These are phyloP conservation scores for Mohoua ochrocephala DNA, from an alignment of 2,113 vertebrate genomes.

Conservation along the genomic window DNA sequence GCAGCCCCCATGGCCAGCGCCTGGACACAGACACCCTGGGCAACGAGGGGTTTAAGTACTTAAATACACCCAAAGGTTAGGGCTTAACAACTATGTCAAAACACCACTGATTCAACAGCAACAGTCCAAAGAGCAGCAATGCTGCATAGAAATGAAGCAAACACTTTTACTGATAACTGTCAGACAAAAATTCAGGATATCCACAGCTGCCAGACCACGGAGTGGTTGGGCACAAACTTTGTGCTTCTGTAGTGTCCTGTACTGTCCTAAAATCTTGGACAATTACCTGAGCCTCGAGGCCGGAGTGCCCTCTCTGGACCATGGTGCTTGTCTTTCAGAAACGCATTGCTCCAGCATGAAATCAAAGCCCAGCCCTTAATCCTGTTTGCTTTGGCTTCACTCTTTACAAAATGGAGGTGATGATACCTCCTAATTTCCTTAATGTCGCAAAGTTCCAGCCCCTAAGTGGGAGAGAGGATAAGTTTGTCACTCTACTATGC, in stretches of 20 bases:
- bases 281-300: not conserved
- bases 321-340: not conserved
- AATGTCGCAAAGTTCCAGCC: not conserved
- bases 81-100: not conserved
- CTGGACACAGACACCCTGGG: rapidly evolving
- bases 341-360: not conserved
- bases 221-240: not conserved
- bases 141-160: rapidly evolving
- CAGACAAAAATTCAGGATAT: not conserved
- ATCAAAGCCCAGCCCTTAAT: not conserved
- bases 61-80: not conserved
- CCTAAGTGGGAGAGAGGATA: not conserved
- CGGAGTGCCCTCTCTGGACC: not conserved
- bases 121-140: not conserved
- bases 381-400: not conserved
- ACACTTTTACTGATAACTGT: not conserved
- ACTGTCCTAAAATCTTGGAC: not conserved
- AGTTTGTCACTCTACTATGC: not conserved
- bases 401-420: not conserved
- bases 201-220: not conserved
- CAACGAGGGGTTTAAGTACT: not conserved
- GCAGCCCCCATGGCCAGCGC: rapidly evolving
- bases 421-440: not conserved
- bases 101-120: not conserved
- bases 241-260: not conserved